phyloP scores from a whole-genome alignment of 2,888 invertebrate species.

The Tortrix viridana region DNA sequence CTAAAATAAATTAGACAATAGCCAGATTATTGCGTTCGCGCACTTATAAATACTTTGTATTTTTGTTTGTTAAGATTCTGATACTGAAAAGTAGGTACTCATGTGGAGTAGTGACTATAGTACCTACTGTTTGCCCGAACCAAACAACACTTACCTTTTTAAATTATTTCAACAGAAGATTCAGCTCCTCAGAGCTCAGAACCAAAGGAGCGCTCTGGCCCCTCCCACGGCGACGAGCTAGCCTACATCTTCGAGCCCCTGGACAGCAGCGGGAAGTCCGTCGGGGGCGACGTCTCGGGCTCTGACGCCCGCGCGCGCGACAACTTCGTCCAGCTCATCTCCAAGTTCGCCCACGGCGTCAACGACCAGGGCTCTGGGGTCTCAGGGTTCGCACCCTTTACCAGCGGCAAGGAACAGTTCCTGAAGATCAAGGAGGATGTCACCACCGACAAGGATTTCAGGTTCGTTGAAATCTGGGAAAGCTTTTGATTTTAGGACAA shows the following conservation, averaged over 20 bases:
- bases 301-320: slow-evolving; percentile 87
- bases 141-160: too few species aligned
- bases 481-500: too few species aligned
- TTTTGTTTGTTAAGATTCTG: too few species aligned
- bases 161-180: slow-evolving; percentile 37
- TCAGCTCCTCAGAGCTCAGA: slow-evolving; percentile 43
- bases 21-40: too few species aligned
- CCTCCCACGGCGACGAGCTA: slow-evolving; percentile 89
- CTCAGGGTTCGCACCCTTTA: slow-evolving; percentile 55
- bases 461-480: slow-evolving; percentile 49
- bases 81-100: too few species aligned
- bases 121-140: too few species aligned
- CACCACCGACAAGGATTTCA: slow-evolving; percentile 67
- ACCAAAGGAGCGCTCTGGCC: slow-evolving; percentile 57
- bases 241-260: slow-evolving; percentile 88
- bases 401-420: slow-evolving; percentile 62
- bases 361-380: slow-evolving; percentile 46
- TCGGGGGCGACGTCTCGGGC: slow-evolving; percentile 67
- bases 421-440: slow-evolving; percentile 63
- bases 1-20: too few species aligned
- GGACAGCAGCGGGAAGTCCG: slow-evolving; percentile 83
- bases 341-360: slow-evolving; percentile 85
- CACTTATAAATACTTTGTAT: too few species aligned
- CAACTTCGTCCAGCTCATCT: slow-evolving; percentile 86
- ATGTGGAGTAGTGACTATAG: too few species aligned